phyloP scores from a whole-genome alignment of 2,113 vertebrate species.

The Saimiri boliviensis region DNA sequence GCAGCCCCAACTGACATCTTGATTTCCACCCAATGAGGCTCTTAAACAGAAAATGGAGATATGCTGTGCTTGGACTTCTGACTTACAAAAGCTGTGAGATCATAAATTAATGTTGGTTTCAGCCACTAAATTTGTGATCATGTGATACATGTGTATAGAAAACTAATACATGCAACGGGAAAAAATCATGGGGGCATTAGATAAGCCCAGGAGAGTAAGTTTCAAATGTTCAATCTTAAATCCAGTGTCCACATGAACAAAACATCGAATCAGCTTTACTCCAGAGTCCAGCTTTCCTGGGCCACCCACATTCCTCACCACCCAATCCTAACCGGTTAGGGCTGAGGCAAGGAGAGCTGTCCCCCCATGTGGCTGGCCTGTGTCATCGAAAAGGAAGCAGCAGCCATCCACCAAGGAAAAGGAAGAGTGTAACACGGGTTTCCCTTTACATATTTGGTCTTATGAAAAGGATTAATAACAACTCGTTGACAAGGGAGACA shows the following conservation, averaged over 20 bases:
- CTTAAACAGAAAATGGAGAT: not conserved
- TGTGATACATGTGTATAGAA: not conserved
- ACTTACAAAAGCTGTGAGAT: not conserved
- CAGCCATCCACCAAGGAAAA: not conserved
- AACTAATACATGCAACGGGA: not conserved
- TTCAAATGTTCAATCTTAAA: not conserved
- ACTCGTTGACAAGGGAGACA: not conserved
- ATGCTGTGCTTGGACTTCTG: not conserved
- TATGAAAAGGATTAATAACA: conserved; percentile 25
- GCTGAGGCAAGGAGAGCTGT: not conserved
- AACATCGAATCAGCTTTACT: not conserved
- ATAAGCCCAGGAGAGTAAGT: not conserved
- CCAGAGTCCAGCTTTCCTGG: not conserved
- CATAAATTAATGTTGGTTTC: not conserved
- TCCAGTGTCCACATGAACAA: not conserved
- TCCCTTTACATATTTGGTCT: conserved; percentile 39
- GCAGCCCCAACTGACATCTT: fast-evolving
- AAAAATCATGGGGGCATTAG: not conserved
- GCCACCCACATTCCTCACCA: not conserved
- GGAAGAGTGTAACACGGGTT: not conserved
- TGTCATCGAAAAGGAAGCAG: not conserved
- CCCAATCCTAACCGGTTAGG: not conserved
- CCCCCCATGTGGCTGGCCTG: too few relatives aligned
- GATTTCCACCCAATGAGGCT: not conserved
- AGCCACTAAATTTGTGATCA: not conserved